phyloP scores from a whole-genome alignment of 2,113 vertebrate species.

The Muntiacus muntjak region DNA sequence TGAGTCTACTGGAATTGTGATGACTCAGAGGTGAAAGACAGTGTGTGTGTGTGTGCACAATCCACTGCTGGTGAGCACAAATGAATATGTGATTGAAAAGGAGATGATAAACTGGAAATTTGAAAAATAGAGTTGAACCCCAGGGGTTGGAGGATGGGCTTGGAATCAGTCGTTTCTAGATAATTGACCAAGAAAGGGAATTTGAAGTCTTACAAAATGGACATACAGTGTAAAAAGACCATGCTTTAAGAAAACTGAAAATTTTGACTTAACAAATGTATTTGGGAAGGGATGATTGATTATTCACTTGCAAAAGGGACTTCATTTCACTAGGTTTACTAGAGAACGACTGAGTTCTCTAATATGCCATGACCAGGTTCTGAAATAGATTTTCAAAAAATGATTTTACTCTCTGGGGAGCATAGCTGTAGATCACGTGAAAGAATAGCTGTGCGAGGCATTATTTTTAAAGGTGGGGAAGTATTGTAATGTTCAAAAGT shows the following conservation, averaged over 20 bases:
- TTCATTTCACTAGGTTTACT: conserved; percentile 10
- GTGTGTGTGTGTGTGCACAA: neutral
- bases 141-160: neutral
- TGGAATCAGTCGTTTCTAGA: neutral
- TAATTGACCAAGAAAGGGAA: neutral
- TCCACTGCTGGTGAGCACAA: conserved; percentile 65
- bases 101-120: conserved; percentile 67
- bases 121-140: conserved; percentile 68
- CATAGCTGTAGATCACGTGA: neutral
- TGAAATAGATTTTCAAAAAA: conserved; percentile 18
- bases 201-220: neutral
- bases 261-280: neutral
- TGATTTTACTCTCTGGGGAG: neutral
- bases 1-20: conserved; percentile 72
- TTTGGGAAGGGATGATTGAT: neutral
- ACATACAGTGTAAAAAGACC: neutral
- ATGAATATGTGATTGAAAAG: conserved; percentile 72
- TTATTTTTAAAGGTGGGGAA: neutral
- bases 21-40: conserved; percentile 79
- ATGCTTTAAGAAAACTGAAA: neutral
- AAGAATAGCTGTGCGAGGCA: neutral
- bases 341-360: neutral
- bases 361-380: neutral
- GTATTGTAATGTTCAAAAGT: neutral
- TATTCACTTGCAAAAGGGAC: neutral